Conservation (phyloP, 1,140 invertebrate species). For the Colletes latitarsis region DNA sequence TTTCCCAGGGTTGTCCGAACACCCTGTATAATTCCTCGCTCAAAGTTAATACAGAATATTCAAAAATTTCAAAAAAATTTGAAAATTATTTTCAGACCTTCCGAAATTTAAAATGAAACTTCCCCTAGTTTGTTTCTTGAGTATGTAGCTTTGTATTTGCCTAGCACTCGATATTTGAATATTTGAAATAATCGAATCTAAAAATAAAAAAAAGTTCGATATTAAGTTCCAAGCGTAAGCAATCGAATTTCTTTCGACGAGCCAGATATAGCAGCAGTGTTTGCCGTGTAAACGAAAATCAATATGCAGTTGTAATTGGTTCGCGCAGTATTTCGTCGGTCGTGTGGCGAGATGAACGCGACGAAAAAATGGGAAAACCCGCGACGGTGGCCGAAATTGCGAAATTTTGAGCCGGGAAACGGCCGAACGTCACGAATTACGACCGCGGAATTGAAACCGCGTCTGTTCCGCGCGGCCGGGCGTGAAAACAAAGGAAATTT, state of each 20-base stretch:
- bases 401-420: conserved; percentile 25
- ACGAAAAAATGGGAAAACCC: conserved; percentile 20
- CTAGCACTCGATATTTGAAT: too few species aligned
- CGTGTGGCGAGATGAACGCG: conserved; percentile 4
- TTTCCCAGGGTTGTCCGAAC: too few species aligned
- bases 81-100: too few species aligned
- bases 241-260: neutral
- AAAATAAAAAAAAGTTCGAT: too few species aligned
- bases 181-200: too few species aligned
- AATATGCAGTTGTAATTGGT: conserved; percentile 19
- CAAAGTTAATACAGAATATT: too few species aligned
- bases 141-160: too few species aligned
- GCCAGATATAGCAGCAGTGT: neutral
- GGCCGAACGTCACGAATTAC: conserved; percentile 7
- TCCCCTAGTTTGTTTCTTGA: too few species aligned
- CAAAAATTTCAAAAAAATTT: too few species aligned
- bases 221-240: too few species aligned
- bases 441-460: conserved; percentile 5
- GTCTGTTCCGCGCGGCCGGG: neutral
- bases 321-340: conserved; percentile 22
- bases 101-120: too few species aligned
- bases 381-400: neutral
- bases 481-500: neutral
- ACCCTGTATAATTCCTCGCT: too few species aligned
- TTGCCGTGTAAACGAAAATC: conserved; percentile 13